These are phyloP conservation scores for Lemur catta DNA, from an alignment of 2,797 vertebrate genomes.

Conservation along the genomic window DNA sequence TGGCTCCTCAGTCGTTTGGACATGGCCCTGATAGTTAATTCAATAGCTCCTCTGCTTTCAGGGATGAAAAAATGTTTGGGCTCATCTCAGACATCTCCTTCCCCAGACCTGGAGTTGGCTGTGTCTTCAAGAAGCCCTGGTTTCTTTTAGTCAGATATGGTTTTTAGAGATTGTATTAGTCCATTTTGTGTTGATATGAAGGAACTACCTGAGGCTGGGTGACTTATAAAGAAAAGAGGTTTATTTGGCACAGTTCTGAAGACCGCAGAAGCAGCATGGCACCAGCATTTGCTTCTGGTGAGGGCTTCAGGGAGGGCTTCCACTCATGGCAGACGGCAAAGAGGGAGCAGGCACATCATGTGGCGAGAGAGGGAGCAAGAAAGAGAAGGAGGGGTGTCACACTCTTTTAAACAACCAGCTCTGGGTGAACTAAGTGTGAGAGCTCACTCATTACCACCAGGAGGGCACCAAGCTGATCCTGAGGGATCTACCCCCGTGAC, in stretches of 20 bases:
- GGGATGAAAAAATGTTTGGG: neutral
- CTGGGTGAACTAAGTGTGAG: neutral
- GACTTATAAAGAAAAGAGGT: neutral
- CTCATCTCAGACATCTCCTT: neutral
- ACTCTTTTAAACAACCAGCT: neutral
- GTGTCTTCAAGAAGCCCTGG: neutral
- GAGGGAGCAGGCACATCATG: neutral
- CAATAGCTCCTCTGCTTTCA: neutral
- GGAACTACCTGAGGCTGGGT: neutral
- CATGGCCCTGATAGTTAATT: neutral
- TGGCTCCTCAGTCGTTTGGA: constrained; percentile 30
- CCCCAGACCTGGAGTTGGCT: neutral
- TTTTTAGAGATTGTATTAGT: constrained; percentile 15
- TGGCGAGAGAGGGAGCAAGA: neutral
- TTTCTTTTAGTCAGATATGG: neutral
- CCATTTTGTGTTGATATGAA: neutral
- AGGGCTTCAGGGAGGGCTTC: neutral
- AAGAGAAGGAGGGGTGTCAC: neutral
- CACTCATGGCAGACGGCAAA: neutral
- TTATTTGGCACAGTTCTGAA: neutral
- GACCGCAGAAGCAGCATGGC: neutral
- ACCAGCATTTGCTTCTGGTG: neutral
- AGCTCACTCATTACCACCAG: neutral
- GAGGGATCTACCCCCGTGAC: neutral
- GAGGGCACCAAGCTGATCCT: neutral